These are phyloP conservation scores for Tiphia femorata DNA, from an alignment of 2,888 invertebrate genomes.

Conservation along the genomic window DNA sequence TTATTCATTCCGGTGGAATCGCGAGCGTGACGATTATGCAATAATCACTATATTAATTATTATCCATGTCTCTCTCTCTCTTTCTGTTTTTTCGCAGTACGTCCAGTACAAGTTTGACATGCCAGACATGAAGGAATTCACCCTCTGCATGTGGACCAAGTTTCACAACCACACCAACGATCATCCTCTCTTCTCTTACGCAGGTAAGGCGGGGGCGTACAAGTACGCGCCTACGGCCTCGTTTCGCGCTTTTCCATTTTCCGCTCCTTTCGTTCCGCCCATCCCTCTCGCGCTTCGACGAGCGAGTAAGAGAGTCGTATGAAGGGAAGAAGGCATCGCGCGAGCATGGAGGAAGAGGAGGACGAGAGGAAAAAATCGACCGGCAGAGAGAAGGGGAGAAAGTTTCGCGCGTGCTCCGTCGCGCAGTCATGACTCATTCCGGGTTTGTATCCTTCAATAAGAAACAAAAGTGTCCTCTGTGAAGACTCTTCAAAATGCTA, in stretches of 20 bases:
- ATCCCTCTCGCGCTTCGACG: constrained; percentile 2
- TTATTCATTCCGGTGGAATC: no score
- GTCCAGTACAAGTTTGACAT: constrained; percentile 80
- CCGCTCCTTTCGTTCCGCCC: background rate
- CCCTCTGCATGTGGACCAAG: constrained; percentile 86
- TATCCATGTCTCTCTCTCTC: background rate
- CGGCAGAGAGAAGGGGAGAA: background rate
- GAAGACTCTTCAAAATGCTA: no score
- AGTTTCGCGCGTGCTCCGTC: background rate
- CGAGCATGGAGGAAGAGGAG: background rate
- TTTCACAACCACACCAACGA: constrained; percentile 86
- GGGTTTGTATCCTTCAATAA: no score
- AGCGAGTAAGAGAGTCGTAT: constrained; percentile 21
- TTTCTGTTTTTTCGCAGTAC: constrained; percentile 75
- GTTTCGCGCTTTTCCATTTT: constrained; percentile 22
- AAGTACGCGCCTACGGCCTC: constrained; percentile 13
- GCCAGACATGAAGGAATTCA: constrained; percentile 86
- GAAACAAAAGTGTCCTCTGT: no score
- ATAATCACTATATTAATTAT: background rate
- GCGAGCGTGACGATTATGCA: no score
- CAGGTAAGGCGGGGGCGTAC: constrained; percentile 72
- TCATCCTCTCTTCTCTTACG: constrained; percentile 86
- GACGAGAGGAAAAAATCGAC: background rate
- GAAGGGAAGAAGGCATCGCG: background rate
- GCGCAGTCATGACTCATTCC: no score